A percentile compares a stretch with the other conserved stretches of the same genome.
Evolutionary conservation across 2,888 invertebrate species (phyloP).

Genomic region (Lysandra coridon): DNA sequence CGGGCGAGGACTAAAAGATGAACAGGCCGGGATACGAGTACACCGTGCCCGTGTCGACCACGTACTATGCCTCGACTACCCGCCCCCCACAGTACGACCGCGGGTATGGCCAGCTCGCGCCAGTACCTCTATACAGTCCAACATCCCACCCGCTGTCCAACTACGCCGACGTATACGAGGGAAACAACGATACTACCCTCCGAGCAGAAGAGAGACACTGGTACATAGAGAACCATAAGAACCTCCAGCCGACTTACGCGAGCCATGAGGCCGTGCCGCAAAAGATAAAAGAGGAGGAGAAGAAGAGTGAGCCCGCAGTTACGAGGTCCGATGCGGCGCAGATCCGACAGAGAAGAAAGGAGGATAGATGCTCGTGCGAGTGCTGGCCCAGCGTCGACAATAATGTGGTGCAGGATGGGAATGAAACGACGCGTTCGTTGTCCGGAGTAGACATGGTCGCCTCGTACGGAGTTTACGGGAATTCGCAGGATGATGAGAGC

Average conservation of each 20-base stretch:
- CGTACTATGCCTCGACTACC: constrained; percentile 70
- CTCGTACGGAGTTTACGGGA: constrained; percentile 77
- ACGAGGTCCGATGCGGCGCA: constrained; percentile 64
- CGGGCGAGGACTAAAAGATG: constrained; percentile 72
- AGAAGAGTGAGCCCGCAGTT: constrained; percentile 64
- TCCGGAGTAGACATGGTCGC: constrained; percentile 78
- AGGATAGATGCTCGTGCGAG: constrained; percentile 76
- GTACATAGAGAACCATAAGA: constrained; percentile 78
- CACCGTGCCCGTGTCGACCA: constrained; percentile 73
- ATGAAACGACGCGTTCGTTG: constrained; percentile 68
- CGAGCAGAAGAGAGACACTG: constrained; percentile 76
- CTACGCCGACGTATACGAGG: constrained; percentile 77
- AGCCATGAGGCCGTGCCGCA: constrained; percentile 65
- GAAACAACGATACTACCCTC: constrained; percentile 76
- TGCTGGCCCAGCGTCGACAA: constrained; percentile 77
- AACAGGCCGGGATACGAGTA: constrained; percentile 78
- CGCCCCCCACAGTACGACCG: constrained; percentile 75
- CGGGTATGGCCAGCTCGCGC: constrained; percentile 68
- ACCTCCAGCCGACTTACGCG: constrained; percentile 63
- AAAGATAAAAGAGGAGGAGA: constrained; percentile 76
- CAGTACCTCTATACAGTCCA: constrained; percentile 69
- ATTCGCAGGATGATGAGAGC: constrained; percentile 73
- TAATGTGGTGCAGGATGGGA: constrained; percentile 63
- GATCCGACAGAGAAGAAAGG: constrained; percentile 69
- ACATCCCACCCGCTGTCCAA: constrained; percentile 72